phyloP scores from a whole-genome alignment of 2,888 invertebrate species.

The Exocentrus adspersus region DNA sequence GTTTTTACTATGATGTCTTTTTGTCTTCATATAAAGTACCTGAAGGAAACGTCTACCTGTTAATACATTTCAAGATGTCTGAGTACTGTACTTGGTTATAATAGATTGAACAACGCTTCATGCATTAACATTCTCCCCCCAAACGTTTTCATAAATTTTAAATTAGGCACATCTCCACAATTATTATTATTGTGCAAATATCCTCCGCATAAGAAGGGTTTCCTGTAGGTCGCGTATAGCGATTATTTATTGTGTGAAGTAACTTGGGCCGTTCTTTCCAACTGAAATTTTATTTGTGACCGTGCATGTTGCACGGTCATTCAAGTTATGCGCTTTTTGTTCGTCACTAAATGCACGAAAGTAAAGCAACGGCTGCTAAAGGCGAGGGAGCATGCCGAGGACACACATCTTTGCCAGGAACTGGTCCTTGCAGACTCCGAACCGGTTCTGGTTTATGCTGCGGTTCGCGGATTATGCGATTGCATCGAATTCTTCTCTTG shows the following conservation, averaged over 20 bases:
- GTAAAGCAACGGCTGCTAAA: neutral
- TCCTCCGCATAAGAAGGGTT: neutral
- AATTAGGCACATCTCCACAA: too few relatives aligned
- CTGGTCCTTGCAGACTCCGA: slow-evolving; percentile 24
- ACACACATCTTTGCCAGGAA: slow-evolving; percentile 6
- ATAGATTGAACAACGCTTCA: too few relatives aligned
- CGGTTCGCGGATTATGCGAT: slow-evolving; percentile 12
- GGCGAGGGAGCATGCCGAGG: slow-evolving; percentile 16
- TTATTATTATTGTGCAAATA: neutral
- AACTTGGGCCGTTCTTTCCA: slow-evolving; percentile 7
- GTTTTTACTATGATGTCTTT: too few relatives aligned
- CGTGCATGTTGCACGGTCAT: neutral
- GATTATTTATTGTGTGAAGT: neutral
- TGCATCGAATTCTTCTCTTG: slow-evolving; percentile 12
- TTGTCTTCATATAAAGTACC: too few relatives aligned
- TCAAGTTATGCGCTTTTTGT: slow-evolving; percentile 14
- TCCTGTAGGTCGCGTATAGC: too few relatives aligned
- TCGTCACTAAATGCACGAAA: slow-evolving; percentile 3
- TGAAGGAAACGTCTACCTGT: too few relatives aligned
- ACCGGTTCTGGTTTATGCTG: slow-evolving; percentile 15
- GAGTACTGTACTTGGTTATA: too few relatives aligned
- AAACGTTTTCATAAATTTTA: too few relatives aligned
- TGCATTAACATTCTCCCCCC: too few relatives aligned
- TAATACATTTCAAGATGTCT: too few relatives aligned
- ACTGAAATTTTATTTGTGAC: slow-evolving; percentile 8